Evolutionary conservation across 2,888 invertebrate genomes (phyloP).

Genomic region (Drosophila helvetica): DNA sequence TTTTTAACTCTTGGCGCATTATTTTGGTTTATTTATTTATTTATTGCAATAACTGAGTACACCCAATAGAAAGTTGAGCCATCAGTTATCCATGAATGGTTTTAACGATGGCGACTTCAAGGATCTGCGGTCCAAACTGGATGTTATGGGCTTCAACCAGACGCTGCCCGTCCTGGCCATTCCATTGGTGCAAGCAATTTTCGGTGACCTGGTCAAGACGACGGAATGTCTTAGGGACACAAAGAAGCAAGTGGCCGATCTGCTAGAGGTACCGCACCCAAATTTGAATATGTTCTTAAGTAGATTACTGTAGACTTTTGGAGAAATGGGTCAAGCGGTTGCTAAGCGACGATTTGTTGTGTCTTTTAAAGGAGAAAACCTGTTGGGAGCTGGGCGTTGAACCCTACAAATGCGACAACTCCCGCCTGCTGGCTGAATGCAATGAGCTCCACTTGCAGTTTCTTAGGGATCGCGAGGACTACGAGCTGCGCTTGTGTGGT

Average conservation of each 20-base stretch:
- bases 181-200: constrained; percentile 91
- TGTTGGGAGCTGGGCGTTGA: constrained; percentile 89
- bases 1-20: constrained; percentile 21
- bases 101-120: constrained; percentile 78
- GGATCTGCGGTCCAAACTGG: constrained; percentile 87
- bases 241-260: constrained; percentile 90
- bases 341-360: constrained; percentile 40
- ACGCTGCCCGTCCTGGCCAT: constrained; percentile 90
- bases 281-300: constrained; percentile 1
- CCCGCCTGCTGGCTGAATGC: constrained; percentile 89
- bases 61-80: not conserved
- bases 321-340: constrained; percentile 14
- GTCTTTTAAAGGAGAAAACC: constrained; percentile 86
- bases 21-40: constrained; percentile 5
- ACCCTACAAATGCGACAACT: constrained; percentile 92
- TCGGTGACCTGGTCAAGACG: constrained; percentile 93
- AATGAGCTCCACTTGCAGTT: constrained; percentile 89
- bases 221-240: constrained; percentile 94
- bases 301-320: not conserved
- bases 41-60: constrained; percentile 3
- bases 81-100: constrained; percentile 36
- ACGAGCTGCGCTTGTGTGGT: constrained; percentile 86
- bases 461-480: constrained; percentile 87
- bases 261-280: constrained; percentile 86
- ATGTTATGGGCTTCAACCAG: constrained; percentile 92